Percentiles rank a stretch among this genome's conserved stretches.
These are phyloP conservation scores for Apeira syringaria DNA, from an alignment of 2,888 invertebrate species.

Conservation along the genomic window DNA sequence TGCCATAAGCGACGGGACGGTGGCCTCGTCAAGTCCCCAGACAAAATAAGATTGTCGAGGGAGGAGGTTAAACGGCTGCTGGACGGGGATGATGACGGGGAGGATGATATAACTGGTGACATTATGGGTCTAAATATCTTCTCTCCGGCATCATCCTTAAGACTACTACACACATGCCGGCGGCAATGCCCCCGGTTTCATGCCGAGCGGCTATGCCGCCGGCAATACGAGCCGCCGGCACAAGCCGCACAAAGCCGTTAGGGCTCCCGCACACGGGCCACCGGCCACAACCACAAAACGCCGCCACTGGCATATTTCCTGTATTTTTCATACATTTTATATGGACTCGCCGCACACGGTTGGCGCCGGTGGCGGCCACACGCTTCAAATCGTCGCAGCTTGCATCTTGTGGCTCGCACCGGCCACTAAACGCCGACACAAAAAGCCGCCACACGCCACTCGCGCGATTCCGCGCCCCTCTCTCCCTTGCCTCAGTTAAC, in stretches of 20 bases:
- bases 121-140: too few relatives aligned
- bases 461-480: constrained; percentile 22
- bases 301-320: background rate
- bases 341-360: constrained; percentile 26
- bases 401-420: background rate
- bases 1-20: background rate
- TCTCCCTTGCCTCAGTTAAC: background rate
- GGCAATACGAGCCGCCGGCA: too few relatives aligned
- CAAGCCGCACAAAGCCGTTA: background rate
- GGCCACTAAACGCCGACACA: constrained; percentile 24
- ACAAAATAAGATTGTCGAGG: too few relatives aligned
- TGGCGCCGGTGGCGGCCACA: constrained; percentile 29
- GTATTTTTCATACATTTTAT: constrained; percentile 11
- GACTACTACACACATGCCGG: too few relatives aligned
- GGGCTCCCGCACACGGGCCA: constrained; percentile 1
- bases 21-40: too few relatives aligned
- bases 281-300: background rate
- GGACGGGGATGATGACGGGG: too few relatives aligned
- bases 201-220: too few relatives aligned
- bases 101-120: too few relatives aligned
- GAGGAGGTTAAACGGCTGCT: too few relatives aligned
- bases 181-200: too few relatives aligned
- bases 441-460: constrained; percentile 23
- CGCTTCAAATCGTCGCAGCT: constrained; percentile 16
- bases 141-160: too few relatives aligned